Percentiles rank a stretch among this genome's conserved stretches.
Evolutionary conservation across 2,113 vertebrate species (phyloP).

Genomic region (Parotia lawesii): DNA sequence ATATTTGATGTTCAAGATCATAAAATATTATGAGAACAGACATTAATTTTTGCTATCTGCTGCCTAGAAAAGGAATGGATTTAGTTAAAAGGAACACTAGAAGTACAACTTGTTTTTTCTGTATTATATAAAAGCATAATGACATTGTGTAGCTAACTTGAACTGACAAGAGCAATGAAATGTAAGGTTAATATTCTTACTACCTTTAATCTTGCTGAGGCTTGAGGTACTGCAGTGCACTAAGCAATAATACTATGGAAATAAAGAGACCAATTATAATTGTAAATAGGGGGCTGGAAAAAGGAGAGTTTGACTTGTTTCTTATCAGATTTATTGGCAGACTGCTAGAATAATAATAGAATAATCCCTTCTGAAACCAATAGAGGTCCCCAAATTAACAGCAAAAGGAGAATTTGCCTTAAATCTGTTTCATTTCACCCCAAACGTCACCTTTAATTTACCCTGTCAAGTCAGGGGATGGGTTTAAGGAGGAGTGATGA

Average conservation of each 20-base stretch:
- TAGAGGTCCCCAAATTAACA: not conserved
- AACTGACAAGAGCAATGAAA: not conserved
- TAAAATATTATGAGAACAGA: slow-evolving; percentile 1
- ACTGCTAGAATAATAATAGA: not conserved
- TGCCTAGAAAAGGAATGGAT: not conserved
- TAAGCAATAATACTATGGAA: not conserved
- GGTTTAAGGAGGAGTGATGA: not conserved
- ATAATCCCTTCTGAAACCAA: not conserved
- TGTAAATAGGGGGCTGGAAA: not conserved
- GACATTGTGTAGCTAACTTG: not conserved
- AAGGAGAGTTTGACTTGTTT: not conserved
- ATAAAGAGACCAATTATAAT: not conserved
- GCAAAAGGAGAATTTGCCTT: not conserved
- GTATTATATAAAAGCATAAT: not conserved
- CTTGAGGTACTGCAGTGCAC: not conserved
- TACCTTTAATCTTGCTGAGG: not conserved
- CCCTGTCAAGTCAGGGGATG: not conserved
- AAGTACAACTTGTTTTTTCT: not conserved
- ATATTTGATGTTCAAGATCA: slow-evolving; percentile 16
- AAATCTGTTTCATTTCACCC: not conserved
- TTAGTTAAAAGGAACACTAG: not conserved
- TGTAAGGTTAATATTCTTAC: not conserved
- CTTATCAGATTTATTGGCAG: not conserved
- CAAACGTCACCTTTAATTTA: not conserved
- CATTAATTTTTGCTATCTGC: slow-evolving; percentile 5